Base-by-base conservation (phyloP, 2,888 invertebrate species). In the Steinernema carpocapsae region DNA sequence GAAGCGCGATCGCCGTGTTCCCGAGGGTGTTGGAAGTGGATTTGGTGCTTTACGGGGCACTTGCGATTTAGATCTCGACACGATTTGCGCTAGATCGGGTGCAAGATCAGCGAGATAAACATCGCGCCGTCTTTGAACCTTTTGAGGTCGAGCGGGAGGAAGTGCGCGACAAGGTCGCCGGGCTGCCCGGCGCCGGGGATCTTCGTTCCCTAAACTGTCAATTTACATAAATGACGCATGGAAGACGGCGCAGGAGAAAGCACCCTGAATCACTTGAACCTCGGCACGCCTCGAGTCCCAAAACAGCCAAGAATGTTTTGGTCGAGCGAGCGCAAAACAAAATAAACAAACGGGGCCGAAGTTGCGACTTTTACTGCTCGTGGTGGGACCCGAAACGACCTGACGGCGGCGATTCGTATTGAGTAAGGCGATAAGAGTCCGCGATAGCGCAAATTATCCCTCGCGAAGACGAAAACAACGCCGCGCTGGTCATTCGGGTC, bases 171-270 rank as follows among this genome's bases (percentile, higher is more conserved):
- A 56, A 56, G 56, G 56, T 56, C 56, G 56, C 17, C 56, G 26
- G 43, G 14, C 43, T 7, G 43, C 43, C 10, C 43, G 10, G 43
- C 56, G 12, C 24, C 56, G 56, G 56, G 56, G 26, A 56, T 14
- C 56, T 22, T 19, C n/a, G n/a, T n/a, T n/a, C 22, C 26, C 56
- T 56, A 56, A 56, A 56, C 56, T 56, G 56, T 56, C 56, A 10
- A 56, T 56, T 56, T 56, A 26, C 56, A 56, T 56, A 56, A 56
- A 56, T 26, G 56, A 24, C 56, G 56, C 56, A 26, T 26, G 56
- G 56, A 56, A 56, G 56, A 56, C 26, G 12, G 51, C 19, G 51
- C 6, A 51, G 6, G 51, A 10, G 12, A 19, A 10, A 19, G 51
- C 19, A 6, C 10, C 51, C 10, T 19, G 12, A 19, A 19, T 19